Conservation (phyloP, 1,140 invertebrate species). For the Ericerus pela region DNA sequence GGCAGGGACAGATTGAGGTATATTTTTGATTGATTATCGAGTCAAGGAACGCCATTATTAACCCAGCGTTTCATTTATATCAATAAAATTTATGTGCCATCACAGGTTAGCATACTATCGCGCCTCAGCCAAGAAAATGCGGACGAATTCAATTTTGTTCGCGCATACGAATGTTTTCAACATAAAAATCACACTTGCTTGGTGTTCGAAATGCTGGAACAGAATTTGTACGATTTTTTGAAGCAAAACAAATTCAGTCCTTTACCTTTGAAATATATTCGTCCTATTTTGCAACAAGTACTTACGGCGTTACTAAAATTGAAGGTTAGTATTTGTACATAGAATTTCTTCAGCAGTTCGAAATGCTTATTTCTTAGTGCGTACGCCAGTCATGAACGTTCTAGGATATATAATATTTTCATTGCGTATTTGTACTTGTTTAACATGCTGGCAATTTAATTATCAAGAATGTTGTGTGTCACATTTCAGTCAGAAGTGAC, state of each 20-base stretch:
- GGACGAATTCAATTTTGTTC: conserved; percentile 99
- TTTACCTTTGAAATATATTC: conserved; percentile 91
- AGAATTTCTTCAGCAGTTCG: conserved; percentile 17
- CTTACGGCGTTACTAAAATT: conserved; percentile 94
- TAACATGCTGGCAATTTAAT: too few relatives aligned
- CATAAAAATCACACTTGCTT: conserved; percentile 99
- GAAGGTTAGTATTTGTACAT: conserved; percentile 44
- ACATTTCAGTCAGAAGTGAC: too few relatives aligned
- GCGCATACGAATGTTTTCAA: conserved; percentile 98
- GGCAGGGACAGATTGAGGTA: conserved; percentile 99
- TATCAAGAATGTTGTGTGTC: too few relatives aligned
- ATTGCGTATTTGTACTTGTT: too few relatives aligned
- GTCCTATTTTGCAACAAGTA: conserved; percentile 91
- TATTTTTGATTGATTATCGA: conserved; percentile 21
- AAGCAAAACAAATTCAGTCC: conserved; percentile 99
- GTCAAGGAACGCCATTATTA: not conserved
- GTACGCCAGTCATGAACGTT: too few relatives aligned
- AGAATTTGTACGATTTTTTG: conserved; percentile 99
- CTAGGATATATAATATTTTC: too few relatives aligned
- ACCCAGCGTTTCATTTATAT: not conserved
- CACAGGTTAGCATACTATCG: conserved; percentile 86
- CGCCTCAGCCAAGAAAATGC: conserved; percentile 97
- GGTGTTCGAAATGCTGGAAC: conserved; percentile 99
- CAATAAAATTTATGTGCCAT: too few relatives aligned
- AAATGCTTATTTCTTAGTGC: too few relatives aligned